Conservation (phyloP, 2,797 vertebrate species). For the Hoplostethus mediterraneus region DNA sequence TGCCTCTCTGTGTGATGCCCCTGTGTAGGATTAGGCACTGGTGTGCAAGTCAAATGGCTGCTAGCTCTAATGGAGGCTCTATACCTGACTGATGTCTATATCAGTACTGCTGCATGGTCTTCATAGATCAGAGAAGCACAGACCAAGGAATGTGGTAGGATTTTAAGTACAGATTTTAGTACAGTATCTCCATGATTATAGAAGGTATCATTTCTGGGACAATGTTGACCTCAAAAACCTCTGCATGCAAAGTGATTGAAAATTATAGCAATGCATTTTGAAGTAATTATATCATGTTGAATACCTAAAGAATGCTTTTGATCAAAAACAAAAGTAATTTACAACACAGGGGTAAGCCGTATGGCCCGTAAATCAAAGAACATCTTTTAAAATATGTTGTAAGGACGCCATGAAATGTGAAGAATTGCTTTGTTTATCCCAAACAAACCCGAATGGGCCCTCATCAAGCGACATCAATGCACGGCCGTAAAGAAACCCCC, state of each 20-base stretch:
- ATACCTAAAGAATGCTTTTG: constrained; percentile 34
- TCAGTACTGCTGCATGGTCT: constrained; percentile 55
- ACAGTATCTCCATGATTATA: constrained; percentile 58
- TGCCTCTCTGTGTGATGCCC: constrained; percentile 75
- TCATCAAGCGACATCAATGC: constrained; percentile 50
- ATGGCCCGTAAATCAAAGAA: constrained; percentile 55
- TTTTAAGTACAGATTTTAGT: too few relatives aligned
- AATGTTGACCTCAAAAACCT: constrained; percentile 54
- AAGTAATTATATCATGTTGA: constrained; percentile 45
- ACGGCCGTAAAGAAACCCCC: constrained; percentile 38
- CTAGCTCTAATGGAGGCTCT: constrained; percentile 72
- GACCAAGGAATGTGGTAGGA: constrained; percentile 51
- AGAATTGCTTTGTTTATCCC: constrained; percentile 63
- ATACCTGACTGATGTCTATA: constrained; percentile 75
- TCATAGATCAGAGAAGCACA: constrained; percentile 46
- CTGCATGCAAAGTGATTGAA: constrained; percentile 43
- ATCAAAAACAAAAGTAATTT: constrained; percentile 60
- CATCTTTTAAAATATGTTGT: constrained; percentile 48
- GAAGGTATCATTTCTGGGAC: constrained; percentile 62
- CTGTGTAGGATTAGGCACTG: constrained; percentile 75
- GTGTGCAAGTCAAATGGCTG: constrained; percentile 75
- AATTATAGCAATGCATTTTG: constrained; percentile 46
- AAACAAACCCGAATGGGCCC: constrained; percentile 54
- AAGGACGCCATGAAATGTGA: constrained; percentile 54
- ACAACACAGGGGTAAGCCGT: constrained; percentile 21